Conservation (phyloP, 2,888 invertebrate genomes). For the Arrhopalites spinosus region DNA sequence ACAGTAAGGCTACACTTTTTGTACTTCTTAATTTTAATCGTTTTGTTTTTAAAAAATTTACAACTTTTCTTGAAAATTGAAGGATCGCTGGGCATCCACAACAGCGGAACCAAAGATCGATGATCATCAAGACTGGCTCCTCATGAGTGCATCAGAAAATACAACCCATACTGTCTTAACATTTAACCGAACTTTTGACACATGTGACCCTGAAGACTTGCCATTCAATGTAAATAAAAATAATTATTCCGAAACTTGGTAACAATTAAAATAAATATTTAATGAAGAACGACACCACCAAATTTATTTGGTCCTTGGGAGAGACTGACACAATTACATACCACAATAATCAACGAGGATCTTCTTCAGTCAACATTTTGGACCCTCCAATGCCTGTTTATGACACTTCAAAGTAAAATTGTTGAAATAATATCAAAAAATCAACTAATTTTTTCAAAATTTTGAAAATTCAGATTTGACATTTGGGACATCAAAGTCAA, state of each 20-base stretch:
- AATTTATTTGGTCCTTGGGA: conserved; percentile 38
- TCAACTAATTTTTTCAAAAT: not conserved
- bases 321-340: conserved; percentile 23
- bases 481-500: conserved; percentile 5
- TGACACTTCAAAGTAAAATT: not conserved
- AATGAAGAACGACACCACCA: conserved; percentile 25
- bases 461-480: conserved; percentile 13
- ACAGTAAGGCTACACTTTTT: too few relatives aligned
- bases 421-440: not conserved
- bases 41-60: too few relatives aligned
- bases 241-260: not conserved
- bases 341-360: conserved; percentile 23
- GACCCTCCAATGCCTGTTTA: not conserved
- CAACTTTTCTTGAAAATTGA: not conserved
- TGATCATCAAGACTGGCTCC: conserved; percentile 11
- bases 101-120: not conserved
- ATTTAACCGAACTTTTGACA: conserved; percentile 23
- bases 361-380: not conserved
- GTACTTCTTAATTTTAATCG: too few relatives aligned
- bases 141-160: conserved; percentile 10
- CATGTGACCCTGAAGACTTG: conserved; percentile 23
- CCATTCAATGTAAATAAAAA: conserved; percentile 14
- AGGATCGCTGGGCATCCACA: conserved; percentile 5
- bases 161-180: conserved; percentile 29
- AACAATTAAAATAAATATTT: not conserved